Evolutionary conservation across 2,797 vertebrate genomes (phyloP), one percentile per base, ranked within the genome.

Genomic region (Acipenser transmontanus): DNA sequence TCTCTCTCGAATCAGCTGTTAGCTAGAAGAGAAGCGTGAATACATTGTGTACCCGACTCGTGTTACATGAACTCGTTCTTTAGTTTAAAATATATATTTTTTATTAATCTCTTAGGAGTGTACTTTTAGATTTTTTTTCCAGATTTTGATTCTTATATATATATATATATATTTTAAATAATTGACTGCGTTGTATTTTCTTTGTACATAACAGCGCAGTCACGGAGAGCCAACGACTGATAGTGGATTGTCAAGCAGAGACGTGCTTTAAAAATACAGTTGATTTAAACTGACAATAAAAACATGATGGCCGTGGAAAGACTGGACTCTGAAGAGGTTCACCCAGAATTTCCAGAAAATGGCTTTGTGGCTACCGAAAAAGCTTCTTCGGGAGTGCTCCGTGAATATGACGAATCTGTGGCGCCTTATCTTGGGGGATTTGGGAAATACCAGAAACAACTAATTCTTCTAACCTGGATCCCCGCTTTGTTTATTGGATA

Each of bases 391-490:
- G 84, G 69, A 57, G 65, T 92, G 81, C 88, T 97, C 68, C 82
- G 93, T 74, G 94, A 91, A 79, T 90, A 95, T 70, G 96, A 99
- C 72, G 79, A 81, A 48, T 87, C 87, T 1, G 91, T 97, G 49
- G 83, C 96, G 79, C 95, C 95, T 0, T 92, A 93, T 69, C 91
- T 98, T 13, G 95, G 95, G 20, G 94, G 93, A 0, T 92, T 98
- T 77, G 90, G 93, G 74, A 93, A 87, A 52, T 97, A 92, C 85
- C 94, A 98, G 85, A 92, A 84, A 71, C 92, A 93, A 80, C 89
- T 98, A 69, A 92, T 98, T 76, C 85, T 95, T 70, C 92, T 99
- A 86, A 98, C 95, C 77, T 98, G 95, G 94, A 88, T 99, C 49
- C 96, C 97, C 34, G 95, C 95, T 57, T 74, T 99, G 1, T 93